Evolutionary conservation across 2,888 invertebrate genomes (phyloP), one percentile per base, ranked within the genome.

Genomic region (Sinopyrophorus schimmeli): DNA sequence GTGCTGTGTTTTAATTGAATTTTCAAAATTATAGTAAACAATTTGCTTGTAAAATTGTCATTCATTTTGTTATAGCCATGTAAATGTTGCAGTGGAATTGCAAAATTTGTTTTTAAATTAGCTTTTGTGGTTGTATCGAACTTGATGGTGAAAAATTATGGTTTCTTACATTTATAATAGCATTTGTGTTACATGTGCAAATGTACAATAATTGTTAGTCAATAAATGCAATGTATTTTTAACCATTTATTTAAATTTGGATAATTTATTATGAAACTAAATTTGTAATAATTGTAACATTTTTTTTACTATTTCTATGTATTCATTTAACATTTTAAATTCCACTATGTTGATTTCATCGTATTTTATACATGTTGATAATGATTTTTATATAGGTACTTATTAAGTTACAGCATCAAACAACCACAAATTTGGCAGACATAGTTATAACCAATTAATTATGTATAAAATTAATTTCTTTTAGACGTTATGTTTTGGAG

Each of bases 101-200:
- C 32, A 21, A 30, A 17, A 26, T 42, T 37, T 41, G 20, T 28
- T 41, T 35, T 37, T 49, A 26, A n/a, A 15, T 37, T 28, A 32
- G 43, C 43, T 49, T 44, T 15, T 44, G 43, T 43, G 49, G 38
- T 44, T 49, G 49, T 49, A 44, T 24, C 21, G 28, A 16, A 44
- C 18, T 39, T 35, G 42, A 23, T 43, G 38, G 34, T 43, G n/a
- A n/a, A n/a, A n/a, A n/a, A n/a, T n/a, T n/a, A n/a, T n/a, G n/a
- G n/a, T n/a, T n/a, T n/a, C n/a, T n/a, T n/a, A n/a, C n/a, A n/a
- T n/a, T n/a, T n/a, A n/a, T n/a, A n/a, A n/a, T n/a, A n/a, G n/a
- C n/a, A n/a, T n/a, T n/a, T n/a, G n/a, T n/a, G n/a, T n/a, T n/a
- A n/a, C n/a, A n/a, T n/a, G n/a, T n/a, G n/a, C n/a, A n/a, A n/a